Conservation (phyloP, 2,797 vertebrate species). For the Acanthiza pusilla region DNA sequence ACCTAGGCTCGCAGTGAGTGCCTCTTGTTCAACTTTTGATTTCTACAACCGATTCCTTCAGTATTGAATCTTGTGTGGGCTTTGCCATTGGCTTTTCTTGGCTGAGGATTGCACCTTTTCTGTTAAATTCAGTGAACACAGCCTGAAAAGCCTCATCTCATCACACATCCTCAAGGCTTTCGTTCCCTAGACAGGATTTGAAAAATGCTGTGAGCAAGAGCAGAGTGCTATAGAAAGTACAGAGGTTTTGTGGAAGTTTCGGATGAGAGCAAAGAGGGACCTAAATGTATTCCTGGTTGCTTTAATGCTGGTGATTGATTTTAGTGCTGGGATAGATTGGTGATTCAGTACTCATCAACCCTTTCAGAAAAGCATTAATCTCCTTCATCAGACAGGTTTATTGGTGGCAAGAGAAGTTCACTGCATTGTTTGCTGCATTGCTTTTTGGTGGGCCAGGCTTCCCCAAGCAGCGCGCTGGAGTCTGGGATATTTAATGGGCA, state of each 20-base stretch:
- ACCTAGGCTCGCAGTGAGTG: neutral
- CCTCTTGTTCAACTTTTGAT: neutral
- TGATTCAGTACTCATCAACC: conserved; percentile 34
- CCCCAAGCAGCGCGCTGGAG: neutral
- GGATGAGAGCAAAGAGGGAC: neutral
- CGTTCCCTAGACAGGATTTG: neutral
- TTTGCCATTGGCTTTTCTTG: neutral
- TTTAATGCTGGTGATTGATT: conserved; percentile 42
- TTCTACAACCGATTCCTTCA: neutral
- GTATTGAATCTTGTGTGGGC: neutral
- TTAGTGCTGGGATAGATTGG: neutral
- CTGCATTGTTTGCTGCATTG: conserved; percentile 7
- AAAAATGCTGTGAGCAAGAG: neutral
- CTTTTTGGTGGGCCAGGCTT: conserved; percentile 9
- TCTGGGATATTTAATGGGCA: neutral
- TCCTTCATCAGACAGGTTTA: conserved; percentile 48
- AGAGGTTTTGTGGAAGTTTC: neutral
- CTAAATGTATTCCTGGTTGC: neutral
- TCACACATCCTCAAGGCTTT: neutral
- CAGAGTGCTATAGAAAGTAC: neutral
- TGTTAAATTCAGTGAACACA: neutral
- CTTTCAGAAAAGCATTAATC: conserved; percentile 59
- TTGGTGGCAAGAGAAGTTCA: conserved; percentile 67
- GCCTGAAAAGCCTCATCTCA: neutral
- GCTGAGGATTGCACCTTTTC: neutral